Percentiles rank a stretch among this genome's conserved stretches.
Evolutionary conservation across 2,797 vertebrate species (phyloP).

Genomic region (Rhynchotus rufescens): DNA sequence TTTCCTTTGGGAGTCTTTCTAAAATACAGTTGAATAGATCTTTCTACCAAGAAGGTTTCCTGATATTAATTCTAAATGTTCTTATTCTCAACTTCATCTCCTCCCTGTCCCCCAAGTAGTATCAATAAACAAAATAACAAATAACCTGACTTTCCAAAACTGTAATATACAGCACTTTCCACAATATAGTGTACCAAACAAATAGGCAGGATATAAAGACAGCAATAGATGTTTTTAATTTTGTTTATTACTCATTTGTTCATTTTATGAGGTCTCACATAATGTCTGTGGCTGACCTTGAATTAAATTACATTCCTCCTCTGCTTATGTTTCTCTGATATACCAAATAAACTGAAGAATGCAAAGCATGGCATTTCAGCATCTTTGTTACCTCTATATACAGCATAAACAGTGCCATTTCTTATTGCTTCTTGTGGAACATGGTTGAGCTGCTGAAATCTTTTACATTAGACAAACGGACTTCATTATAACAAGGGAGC

Average conservation of each 20-base stretch:
- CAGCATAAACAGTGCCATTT: neutral
- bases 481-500: slow-evolving; percentile 52
- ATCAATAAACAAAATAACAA: neutral
- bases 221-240: slow-evolving; percentile 14
- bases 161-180: neutral
- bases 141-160: neutral
- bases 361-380: neutral
- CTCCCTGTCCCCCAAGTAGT: neutral
- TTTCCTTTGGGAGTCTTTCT: neutral
- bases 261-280: neutral
- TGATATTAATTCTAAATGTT: neutral
- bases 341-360: neutral
- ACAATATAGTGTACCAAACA: neutral
- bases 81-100: neutral
- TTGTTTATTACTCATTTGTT: slow-evolving; percentile 50
- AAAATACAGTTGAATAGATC: neutral
- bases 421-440: slow-evolving; percentile 24
- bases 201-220: neutral
- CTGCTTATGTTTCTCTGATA: neutral
- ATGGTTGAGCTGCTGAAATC: slow-evolving; percentile 58
- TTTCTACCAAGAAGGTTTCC: neutral
- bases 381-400: neutral
- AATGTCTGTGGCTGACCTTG: neutral
- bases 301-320: slow-evolving; percentile 28
- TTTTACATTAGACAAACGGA: slow-evolving; percentile 74